These are phyloP conservation scores for Hipparchia sbordonii DNA, from an alignment of 2,888 invertebrate species.

Conservation along the genomic window DNA sequence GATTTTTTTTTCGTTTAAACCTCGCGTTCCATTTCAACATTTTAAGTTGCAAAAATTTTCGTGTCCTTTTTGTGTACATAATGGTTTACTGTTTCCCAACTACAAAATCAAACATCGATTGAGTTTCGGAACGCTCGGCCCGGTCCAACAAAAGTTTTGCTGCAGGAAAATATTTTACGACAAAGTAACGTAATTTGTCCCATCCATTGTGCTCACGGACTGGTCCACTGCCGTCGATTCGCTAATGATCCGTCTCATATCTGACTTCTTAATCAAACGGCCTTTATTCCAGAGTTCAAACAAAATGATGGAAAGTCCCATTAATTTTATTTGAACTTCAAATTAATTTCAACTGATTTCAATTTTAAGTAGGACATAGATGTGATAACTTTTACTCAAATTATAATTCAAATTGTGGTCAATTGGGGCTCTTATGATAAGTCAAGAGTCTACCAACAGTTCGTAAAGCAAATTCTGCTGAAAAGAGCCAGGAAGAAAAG, in stretches of 20 bases:
- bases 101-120: conserved; percentile 41
- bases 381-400: too few species aligned
- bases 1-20: neutral
- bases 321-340: neutral
- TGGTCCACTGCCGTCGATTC: conserved; percentile 50
- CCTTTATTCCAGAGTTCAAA: conserved; percentile 42
- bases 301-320: conserved; percentile 17
- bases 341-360: neutral
- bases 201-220: conserved; percentile 53
- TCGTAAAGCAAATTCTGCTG: too few species aligned
- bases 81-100: conserved; percentile 35
- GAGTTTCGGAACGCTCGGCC: conserved; percentile 39
- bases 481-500: too few species aligned
- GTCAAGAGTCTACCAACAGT: too few species aligned
- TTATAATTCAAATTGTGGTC: too few species aligned
- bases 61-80: conserved; percentile 24
- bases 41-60: conserved; percentile 1
- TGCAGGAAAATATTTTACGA: conserved; percentile 41
- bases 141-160: conserved; percentile 42
- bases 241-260: conserved; percentile 62
- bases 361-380: too few species aligned
- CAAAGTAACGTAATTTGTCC: conserved; percentile 46
- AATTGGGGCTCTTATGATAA: too few species aligned
- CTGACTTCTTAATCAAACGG: conserved; percentile 57
- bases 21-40: neutral